Evolutionary conservation across 2,797 vertebrate species (phyloP).

Genomic region (Ara ararauna): DNA sequence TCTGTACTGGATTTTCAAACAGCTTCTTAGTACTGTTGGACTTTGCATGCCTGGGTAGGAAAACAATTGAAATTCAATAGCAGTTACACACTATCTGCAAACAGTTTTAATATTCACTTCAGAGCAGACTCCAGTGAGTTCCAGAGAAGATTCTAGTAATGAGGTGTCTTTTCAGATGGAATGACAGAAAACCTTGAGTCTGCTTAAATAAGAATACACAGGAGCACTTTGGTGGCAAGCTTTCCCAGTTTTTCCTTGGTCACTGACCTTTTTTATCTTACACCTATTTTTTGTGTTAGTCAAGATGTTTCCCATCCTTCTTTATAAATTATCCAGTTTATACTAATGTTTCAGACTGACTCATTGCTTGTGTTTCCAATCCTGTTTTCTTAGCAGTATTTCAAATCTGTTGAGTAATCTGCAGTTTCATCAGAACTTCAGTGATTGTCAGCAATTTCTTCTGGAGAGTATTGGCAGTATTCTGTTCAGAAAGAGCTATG

Average conservation of each 20-base stretch:
- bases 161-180: not conserved
- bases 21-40: not conserved
- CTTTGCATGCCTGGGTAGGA: not conserved
- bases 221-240: not conserved
- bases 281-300: not conserved
- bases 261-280: not conserved
- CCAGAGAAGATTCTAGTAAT: not conserved
- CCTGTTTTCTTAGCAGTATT: not conserved
- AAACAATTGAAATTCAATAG: not conserved
- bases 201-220: fast-evolving
- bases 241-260: not conserved
- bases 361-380: not conserved
- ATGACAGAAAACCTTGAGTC: not conserved
- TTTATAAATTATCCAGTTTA: not conserved
- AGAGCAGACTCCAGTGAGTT: not conserved
- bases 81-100: not conserved
- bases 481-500: not conserved
- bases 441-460: not conserved
- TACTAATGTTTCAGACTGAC: not conserved
- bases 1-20: not conserved
- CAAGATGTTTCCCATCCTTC: not conserved
- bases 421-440: not conserved
- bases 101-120: not conserved
- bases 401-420: not conserved
- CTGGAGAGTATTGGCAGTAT: not conserved